Evolutionary conservation across 1,140 invertebrate genomes (phyloP), one percentile per base, ranked within the genome.

Genomic region (Ephestia elutella): DNA sequence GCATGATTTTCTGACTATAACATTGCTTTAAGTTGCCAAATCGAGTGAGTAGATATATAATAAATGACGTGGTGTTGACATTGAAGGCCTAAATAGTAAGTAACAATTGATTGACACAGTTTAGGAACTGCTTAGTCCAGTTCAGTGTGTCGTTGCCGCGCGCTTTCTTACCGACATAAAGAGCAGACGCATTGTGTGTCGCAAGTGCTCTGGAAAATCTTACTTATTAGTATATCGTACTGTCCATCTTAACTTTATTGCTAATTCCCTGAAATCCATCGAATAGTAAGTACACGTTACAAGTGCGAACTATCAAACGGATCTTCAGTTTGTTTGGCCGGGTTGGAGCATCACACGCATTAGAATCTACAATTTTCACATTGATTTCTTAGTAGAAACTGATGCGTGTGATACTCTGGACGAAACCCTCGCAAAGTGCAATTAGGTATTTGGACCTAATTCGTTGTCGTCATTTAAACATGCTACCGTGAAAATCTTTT

Each of bases 191-290:
- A 73, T 83, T 85, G 84, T 86, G 86, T 88, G 86, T 88, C 83
- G 86, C 86, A 87, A 82, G 83, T 88, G 86, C 76, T 83, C 71
- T 76, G 66, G 17, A 30, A 64, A 80, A 77, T 73, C 66, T 74
- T 78, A 73, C 56, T 71, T 69, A 73, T 66, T 70, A n/a, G n/a
- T n/a, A 75, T 82, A 87, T 87, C 85, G 85, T 86, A 87, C 83
- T 85, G 71, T 82, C 74, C 79, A 85, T 84, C 82, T 80, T 86
- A 71, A 57, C 57, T 73, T 63, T 62, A 32, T 58, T 65, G 62
- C 54, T 63, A 49, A 60, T 56, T 64, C 69, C 69, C 65, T 75
- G 71, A 56, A 80, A 85, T 73, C 72, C 57, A 70, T 72, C 51
- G 32, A 82, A 71, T 63, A 75, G 70, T 62, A 50, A 71, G 71